Conservation (phyloP, 2,113 vertebrate genomes). For the Dunckerocampus dactyliophorus region DNA sequence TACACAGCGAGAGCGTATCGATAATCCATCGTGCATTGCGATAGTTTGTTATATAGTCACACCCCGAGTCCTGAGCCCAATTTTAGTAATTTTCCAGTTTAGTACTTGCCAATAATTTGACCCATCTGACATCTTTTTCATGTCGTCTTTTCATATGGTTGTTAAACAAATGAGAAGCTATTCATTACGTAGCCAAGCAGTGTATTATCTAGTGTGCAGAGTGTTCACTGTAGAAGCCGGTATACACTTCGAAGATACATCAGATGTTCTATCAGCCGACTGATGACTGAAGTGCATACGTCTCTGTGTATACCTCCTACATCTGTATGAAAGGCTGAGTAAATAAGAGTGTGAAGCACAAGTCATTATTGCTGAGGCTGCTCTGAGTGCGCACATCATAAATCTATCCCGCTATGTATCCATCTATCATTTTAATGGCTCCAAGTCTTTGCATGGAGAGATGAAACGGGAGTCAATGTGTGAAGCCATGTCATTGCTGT, state of each 20-base stretch:
- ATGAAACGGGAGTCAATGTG: slow-evolving; percentile 19
- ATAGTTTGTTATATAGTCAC: too few relatives aligned
- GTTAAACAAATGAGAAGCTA: too few relatives aligned
- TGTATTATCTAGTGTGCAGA: too few relatives aligned
- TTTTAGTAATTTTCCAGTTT: too few relatives aligned
- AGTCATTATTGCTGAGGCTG: slow-evolving; percentile 27
- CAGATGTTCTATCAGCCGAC: neutral
- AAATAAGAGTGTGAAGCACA: slow-evolving; percentile 4
- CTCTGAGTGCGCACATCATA: slow-evolving; percentile 8
- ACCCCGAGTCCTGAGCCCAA: too few relatives aligned
- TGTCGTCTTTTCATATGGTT: too few relatives aligned
- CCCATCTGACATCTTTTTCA: too few relatives aligned
- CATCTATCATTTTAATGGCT: slow-evolving; percentile 18
- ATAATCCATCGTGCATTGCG: too few relatives aligned
- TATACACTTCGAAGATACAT: neutral
- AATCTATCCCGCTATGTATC: slow-evolving; percentile 5
- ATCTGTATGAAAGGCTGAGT: slow-evolving; percentile 2
- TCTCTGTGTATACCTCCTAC: neutral
- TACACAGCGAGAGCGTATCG: too few relatives aligned
- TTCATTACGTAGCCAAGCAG: too few relatives aligned
- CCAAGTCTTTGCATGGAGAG: slow-evolving; percentile 25
- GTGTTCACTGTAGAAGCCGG: too few relatives aligned
- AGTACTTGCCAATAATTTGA: too few relatives aligned
- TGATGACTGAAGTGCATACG: slow-evolving; percentile 3
- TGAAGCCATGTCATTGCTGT: slow-evolving; percentile 40